Percentiles rank a stretch among this genome's conserved stretches.
Conservation (phyloP, 1,140 invertebrate genomes). For the Drosophila ohnishii region DNA sequence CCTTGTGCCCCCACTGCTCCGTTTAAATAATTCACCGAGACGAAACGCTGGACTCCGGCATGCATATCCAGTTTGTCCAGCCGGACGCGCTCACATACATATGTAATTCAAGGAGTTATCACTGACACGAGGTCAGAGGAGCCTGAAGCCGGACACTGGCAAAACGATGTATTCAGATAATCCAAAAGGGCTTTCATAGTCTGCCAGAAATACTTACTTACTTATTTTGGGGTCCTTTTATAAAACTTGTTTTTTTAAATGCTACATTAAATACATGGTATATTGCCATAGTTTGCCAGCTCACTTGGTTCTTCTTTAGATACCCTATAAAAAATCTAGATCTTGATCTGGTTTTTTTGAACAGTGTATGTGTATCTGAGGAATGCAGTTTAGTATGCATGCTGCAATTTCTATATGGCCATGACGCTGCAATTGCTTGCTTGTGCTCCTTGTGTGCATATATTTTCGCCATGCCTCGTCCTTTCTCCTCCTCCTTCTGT, state of each 20-base stretch:
- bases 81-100: conserved; percentile 27
- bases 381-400: conserved; percentile 58
- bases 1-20: conserved; percentile 5
- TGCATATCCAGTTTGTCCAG: conserved; percentile 52
- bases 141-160: conserved; percentile 6
- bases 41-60: conserved; percentile 30
- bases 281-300: too few relatives aligned
- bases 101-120: conserved; percentile 29
- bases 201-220: neutral
- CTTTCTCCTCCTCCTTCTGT: conserved; percentile 3
- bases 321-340: too few relatives aligned
- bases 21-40: conserved; percentile 64
- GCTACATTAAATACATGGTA: neutral
- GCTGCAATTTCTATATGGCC: conserved; percentile 50
- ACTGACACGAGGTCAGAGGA: conserved; percentile 14
- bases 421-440: conserved; percentile 43
- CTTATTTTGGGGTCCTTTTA: too few relatives aligned
- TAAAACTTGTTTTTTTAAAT: neutral
- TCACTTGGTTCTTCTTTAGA: too few relatives aligned
- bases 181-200: neutral
- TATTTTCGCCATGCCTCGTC: conserved; percentile 22
- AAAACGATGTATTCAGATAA: conserved; percentile 6
- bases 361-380: conserved; percentile 13
- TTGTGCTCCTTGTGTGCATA: conserved; percentile 30
- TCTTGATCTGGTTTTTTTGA: conserved; percentile 1